Evolutionary conservation across 2,888 invertebrate species (phyloP).

Genomic region (Cremastinae sp.): DNA sequence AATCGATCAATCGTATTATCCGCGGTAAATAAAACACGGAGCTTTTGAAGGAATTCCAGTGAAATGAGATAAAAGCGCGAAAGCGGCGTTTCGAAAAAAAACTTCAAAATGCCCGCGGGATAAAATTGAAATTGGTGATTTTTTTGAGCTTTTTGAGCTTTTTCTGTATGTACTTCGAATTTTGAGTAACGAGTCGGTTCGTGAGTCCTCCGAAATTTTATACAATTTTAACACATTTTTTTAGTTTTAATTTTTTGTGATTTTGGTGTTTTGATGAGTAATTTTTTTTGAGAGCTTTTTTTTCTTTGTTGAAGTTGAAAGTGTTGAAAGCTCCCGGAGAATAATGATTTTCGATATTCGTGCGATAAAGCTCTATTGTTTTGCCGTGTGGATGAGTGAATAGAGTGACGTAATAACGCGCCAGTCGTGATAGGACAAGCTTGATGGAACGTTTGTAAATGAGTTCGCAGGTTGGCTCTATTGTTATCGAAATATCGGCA

Average conservation of each 20-base stretch:
- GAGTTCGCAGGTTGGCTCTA: slow-evolving; percentile 1
- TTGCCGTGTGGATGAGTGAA: not conserved
- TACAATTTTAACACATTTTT: not conserved
- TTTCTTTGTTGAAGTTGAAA: not conserved
- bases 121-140: not conserved
- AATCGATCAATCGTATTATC: slow-evolving; percentile 19
- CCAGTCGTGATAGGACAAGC: slow-evolving; percentile 12
- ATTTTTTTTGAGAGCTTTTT: too few species aligned
- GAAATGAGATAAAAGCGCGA: not conserved
- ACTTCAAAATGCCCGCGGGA: not conserved
- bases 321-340: not conserved
- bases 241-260: not conserved
- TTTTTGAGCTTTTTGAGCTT: too few species aligned
- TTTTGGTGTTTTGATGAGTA: too few species aligned
- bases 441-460: slow-evolving; percentile 39
- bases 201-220: not conserved
- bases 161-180: too few species aligned
- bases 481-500: slow-evolving; percentile 25
- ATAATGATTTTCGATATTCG: slow-evolving; percentile 7
- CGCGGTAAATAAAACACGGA: not conserved
- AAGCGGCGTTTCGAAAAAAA: not conserved
- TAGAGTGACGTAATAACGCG: slow-evolving; percentile 35
- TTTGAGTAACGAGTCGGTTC: too few species aligned
- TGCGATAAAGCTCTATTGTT: slow-evolving; percentile 4
- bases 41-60: slow-evolving; percentile 15